These are phyloP conservation scores for Agapornis roseicollis DNA, from an alignment of 2,113 vertebrate species.

Conservation along the genomic window DNA sequence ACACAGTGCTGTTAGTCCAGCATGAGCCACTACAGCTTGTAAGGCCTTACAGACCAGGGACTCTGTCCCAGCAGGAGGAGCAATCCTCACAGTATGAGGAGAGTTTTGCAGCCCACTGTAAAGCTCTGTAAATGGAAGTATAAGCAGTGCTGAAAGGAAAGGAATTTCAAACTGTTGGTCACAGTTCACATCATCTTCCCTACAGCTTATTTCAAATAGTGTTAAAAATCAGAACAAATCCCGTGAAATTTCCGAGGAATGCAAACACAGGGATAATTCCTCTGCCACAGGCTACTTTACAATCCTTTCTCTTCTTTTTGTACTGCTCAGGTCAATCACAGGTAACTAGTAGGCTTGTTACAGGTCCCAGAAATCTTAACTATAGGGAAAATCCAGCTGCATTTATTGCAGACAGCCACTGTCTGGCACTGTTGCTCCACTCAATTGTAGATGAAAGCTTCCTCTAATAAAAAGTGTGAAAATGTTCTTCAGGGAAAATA, in stretches of 20 bases:
- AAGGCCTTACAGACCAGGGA: not conserved
- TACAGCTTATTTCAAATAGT: not conserved
- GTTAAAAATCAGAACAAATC: not conserved
- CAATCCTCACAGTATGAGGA: not conserved
- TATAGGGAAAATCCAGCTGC: not conserved
- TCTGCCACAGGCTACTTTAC: not conserved
- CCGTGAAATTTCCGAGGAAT: not conserved
- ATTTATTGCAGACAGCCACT: constrained; percentile 32
- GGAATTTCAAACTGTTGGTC: not conserved
- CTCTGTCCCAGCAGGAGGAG: not conserved
- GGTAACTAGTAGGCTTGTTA: not conserved
- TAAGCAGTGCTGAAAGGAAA: not conserved
- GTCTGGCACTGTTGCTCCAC: constrained; percentile 42
- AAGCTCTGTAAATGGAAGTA: not conserved
- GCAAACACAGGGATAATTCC: not conserved
- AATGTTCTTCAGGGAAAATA: not conserved
- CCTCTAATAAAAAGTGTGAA: not conserved
- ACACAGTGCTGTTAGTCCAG: not conserved
- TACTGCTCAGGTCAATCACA: not conserved
- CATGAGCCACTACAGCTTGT: fast-evolving
- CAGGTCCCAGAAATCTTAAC: not conserved
- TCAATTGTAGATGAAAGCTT: not conserved
- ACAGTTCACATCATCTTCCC: not conserved
- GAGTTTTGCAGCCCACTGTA: not conserved
- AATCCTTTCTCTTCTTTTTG: not conserved